phyloP scores from a whole-genome alignment of 2,797 vertebrate genomes.

The Morelia viridis region DNA sequence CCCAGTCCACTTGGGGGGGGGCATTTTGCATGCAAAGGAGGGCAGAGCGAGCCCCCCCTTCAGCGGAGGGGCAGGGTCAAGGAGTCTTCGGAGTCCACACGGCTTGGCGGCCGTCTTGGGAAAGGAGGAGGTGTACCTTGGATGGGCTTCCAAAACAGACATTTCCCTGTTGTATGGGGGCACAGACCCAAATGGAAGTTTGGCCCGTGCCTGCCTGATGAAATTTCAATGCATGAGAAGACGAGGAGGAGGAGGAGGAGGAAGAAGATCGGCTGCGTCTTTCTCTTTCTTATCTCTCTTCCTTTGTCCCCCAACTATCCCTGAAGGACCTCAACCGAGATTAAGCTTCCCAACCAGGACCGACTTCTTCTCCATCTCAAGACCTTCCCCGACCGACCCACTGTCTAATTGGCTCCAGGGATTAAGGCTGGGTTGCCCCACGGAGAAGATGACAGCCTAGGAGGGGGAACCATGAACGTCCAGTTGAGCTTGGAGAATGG shows the following conservation, averaged over 20 bases:
- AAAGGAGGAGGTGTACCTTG: not conserved
- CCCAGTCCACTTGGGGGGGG: not conserved
- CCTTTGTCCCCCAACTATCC: not conserved
- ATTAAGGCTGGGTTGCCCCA: not conserved
- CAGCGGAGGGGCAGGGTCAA: not conserved
- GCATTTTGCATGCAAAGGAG: not conserved
- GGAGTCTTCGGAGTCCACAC: not conserved
- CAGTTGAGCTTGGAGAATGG: constrained; percentile 66
- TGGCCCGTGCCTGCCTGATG: not conserved
- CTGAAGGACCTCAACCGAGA: not conserved
- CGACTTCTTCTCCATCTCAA: not conserved
- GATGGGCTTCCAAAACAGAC: not conserved
- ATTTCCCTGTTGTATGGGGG: not conserved
- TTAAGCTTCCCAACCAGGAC: not conserved
- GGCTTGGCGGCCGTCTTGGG: not conserved
- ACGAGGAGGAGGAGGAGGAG: not conserved
- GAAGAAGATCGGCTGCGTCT: not conserved
- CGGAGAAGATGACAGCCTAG: constrained; percentile 42
- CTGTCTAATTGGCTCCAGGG: accelerated
- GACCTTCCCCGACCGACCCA: not conserved
- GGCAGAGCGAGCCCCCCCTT: not conserved
- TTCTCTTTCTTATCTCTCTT: not conserved
- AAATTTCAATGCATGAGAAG: not conserved
- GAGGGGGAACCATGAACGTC: constrained; percentile 49
- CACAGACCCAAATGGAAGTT: not conserved